phyloP scores from a whole-genome alignment of 1,140 invertebrate species.

The Palaemon carinicauda region DNA sequence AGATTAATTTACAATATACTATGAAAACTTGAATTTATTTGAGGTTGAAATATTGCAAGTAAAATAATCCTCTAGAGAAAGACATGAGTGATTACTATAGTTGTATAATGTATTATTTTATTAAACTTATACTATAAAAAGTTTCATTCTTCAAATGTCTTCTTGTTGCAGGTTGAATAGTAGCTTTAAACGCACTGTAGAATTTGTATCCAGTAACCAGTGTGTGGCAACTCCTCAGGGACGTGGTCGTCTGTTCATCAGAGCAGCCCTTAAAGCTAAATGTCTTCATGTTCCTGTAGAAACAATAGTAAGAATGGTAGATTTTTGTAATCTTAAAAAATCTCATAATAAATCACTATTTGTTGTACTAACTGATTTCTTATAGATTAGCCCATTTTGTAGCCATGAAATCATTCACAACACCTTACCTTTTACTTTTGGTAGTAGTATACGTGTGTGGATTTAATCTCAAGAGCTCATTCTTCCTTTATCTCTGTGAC shows the following conservation, averaged over 20 bases:
- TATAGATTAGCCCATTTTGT: neutral
- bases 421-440: too few species aligned
- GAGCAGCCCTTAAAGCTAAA: conserved; percentile 69
- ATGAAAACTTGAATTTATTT: too few species aligned
- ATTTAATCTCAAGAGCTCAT: too few species aligned
- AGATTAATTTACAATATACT: too few species aligned
- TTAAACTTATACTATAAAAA: neutral
- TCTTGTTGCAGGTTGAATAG: conserved; percentile 17
- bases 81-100: too few species aligned
- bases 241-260: conserved; percentile 69
- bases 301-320: conserved; percentile 66
- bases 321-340: neutral
- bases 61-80: too few species aligned
- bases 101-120: neutral
- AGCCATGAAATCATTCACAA: too few species aligned
- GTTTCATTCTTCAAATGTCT: neutral
- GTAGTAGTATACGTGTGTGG: too few species aligned
- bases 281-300: conserved; percentile 70
- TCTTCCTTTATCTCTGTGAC: too few species aligned
- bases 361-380: neutral
- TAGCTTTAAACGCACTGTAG: conserved; percentile 62
- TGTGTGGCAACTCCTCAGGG: conserved; percentile 67
- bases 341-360: neutral
- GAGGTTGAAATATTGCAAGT: too few species aligned
- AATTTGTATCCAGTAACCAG: conserved; percentile 64